Evolutionary conservation across 2,113 vertebrate genomes (phyloP).

Genomic region (Callopanchax toddi): DNA sequence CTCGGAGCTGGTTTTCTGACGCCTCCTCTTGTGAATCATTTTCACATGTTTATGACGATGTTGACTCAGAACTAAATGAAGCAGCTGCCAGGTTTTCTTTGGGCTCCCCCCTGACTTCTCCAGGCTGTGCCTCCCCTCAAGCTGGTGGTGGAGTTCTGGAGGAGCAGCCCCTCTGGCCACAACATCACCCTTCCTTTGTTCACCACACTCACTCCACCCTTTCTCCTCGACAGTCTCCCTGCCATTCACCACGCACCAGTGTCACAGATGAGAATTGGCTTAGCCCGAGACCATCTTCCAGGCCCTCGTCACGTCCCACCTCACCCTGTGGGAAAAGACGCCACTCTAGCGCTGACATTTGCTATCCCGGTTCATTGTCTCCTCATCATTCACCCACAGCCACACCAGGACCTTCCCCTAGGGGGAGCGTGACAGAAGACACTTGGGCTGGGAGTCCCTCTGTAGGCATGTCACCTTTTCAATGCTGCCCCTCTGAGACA

Average conservation of each 20-base stretch:
- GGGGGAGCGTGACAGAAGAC: conserved; percentile 95
- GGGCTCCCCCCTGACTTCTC: conserved; percentile 92
- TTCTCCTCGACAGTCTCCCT: conserved; percentile 93
- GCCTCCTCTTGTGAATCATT: conserved; percentile 98
- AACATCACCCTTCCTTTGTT: conserved; percentile 86
- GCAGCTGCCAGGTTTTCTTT: conserved; percentile 93
- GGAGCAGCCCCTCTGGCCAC: conserved; percentile 78
- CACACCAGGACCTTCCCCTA: conserved; percentile 93
- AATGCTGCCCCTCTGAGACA: conserved; percentile 90
- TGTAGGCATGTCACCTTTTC: conserved; percentile 87
- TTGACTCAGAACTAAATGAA: conserved; percentile 97
- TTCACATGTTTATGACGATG: conserved; percentile 96
- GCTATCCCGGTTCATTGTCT: conserved; percentile 89
- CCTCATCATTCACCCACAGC: conserved; percentile 95
- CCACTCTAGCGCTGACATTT: conserved; percentile 97
- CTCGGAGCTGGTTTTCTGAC: conserved; percentile 97
- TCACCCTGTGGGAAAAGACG: conserved; percentile 96
- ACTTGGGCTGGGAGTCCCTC: conserved; percentile 89
- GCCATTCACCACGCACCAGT: conserved; percentile 96
- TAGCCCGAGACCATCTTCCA: conserved; percentile 91
- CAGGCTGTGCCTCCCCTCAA: conserved; percentile 89
- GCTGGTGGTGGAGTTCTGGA: conserved; percentile 85
- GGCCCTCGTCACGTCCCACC: conserved; percentile 93
- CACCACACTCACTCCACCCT: conserved; percentile 87
- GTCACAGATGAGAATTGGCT: conserved; percentile 99